These are phyloP conservation scores for Escarpia spicata DNA, from an alignment of 2,888 invertebrate species.

Conservation along the genomic window DNA sequence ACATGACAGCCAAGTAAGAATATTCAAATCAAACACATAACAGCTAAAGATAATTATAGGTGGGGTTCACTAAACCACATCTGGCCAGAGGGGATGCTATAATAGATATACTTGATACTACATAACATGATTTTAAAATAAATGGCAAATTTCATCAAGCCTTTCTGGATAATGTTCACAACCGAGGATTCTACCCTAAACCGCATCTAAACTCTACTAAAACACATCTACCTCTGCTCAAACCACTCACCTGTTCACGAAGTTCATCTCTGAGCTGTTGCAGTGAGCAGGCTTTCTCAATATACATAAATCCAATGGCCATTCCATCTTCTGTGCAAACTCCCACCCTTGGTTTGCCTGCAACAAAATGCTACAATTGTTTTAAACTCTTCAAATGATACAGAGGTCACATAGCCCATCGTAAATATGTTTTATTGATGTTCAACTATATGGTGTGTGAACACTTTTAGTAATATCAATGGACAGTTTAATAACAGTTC, in stretches of 20 bases:
- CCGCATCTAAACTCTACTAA: background rate
- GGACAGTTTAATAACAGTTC: too few species aligned
- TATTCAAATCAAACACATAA: too few species aligned
- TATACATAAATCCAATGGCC: constrained; percentile 52
- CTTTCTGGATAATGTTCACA: background rate
- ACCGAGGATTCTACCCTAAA: background rate
- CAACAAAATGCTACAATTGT: constrained; percentile 20
- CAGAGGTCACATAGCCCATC: background rate
- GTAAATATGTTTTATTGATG: background rate
- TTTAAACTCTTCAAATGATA: background rate
- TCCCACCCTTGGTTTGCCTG: constrained; percentile 53
- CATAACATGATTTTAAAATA: too few species aligned
- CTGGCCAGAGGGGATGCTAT: too few species aligned
- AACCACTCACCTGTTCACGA: background rate
- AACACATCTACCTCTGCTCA: background rate
- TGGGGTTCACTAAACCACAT: too few species aligned
- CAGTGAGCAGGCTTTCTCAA: constrained; percentile 36
- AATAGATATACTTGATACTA: too few species aligned
- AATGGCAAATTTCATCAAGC: background rate
- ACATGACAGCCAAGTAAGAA: too few species aligned
- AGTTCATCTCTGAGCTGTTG: constrained; percentile 17
- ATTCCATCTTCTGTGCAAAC: constrained; percentile 45
- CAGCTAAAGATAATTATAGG: too few species aligned
- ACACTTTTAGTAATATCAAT: too few species aligned
- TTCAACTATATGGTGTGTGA: too few species aligned